Evolutionary conservation across 2,888 invertebrate species (phyloP).

Genomic region (Drosophila heteroneura): DNA sequence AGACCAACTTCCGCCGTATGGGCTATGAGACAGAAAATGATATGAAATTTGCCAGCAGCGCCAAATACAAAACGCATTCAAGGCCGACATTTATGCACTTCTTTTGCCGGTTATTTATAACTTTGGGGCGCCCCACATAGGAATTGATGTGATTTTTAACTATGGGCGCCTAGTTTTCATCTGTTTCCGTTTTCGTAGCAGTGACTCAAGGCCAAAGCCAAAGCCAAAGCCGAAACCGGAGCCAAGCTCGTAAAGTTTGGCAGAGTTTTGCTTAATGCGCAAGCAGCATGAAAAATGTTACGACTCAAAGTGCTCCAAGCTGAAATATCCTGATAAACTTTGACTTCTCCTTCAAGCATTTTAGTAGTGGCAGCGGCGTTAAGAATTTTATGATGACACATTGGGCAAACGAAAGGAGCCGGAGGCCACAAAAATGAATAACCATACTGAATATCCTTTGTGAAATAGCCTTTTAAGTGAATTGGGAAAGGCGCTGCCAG

Average conservation of each 20-base stretch:
- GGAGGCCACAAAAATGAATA: conserved; percentile 8
- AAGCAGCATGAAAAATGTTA: conserved; percentile 44
- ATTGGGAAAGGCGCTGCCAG: not conserved
- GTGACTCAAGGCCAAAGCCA: conserved; percentile 10
- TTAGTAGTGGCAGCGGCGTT: conserved; percentile 10
- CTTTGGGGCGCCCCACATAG: conserved; percentile 57
- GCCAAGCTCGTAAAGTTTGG: conserved; percentile 69
- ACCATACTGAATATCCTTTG: not conserved
- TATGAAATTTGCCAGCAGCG: conserved; percentile 27
- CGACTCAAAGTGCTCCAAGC: conserved; percentile 8
- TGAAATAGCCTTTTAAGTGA: not conserved
- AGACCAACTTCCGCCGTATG: conserved; percentile 15
- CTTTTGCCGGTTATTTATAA: conserved; percentile 66
- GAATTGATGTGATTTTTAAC: conserved; percentile 67
- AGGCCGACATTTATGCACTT: conserved; percentile 62
- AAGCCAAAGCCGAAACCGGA: conserved; percentile 27
- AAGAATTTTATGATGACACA: conserved; percentile 32
- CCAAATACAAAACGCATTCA: conserved; percentile 63
- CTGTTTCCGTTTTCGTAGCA: conserved; percentile 35
- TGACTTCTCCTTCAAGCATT: not conserved
- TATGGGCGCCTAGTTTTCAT: conserved; percentile 51
- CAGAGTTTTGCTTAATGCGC: conserved; percentile 66
- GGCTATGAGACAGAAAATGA: conserved; percentile 22
- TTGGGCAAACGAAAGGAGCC: conserved; percentile 7
- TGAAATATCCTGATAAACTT: conserved; percentile 1